Evolutionary conservation across 1,140 invertebrate genomes (phyloP).

Genomic region (Propsilocerus akamusi): DNA sequence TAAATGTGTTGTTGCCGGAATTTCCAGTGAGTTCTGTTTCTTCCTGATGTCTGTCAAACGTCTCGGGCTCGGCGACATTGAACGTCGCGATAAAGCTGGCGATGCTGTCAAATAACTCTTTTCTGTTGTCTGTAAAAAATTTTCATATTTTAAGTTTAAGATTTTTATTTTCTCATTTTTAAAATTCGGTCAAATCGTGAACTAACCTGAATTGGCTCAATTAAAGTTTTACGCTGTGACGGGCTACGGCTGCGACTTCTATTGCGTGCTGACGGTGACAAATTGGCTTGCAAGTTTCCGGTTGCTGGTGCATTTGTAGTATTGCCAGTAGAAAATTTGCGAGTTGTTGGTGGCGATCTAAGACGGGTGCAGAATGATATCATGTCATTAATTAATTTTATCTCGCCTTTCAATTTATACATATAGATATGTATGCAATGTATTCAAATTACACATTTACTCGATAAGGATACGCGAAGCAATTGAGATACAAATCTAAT

Average conservation of each 20-base stretch:
- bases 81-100: constrained; percentile 12
- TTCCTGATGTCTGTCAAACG: constrained; percentile 19
- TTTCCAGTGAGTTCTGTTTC: constrained; percentile 18
- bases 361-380: background rate
- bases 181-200: background rate
- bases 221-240: constrained; percentile 11
- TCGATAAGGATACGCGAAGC: background rate
- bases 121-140: background rate
- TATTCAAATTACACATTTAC: background rate
- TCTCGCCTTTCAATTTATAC: background rate
- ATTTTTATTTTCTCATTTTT: background rate
- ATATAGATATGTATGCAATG: background rate
- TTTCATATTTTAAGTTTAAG: background rate
- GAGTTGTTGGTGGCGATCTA: constrained; percentile 10
- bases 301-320: constrained; percentile 2
- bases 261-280: background rate
- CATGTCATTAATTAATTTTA: too few relatives aligned
- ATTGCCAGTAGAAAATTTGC: constrained; percentile 8
- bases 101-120: constrained; percentile 5
- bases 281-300: background rate
- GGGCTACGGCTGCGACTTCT: constrained; percentile 7
- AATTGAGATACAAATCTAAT: background rate
- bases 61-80: constrained; percentile 26
- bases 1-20: constrained; percentile 11
- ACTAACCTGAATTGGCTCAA: background rate